phyloP scores from a whole-genome alignment of 2,113 vertebrate genomes.

The Oxyura jamaicensis region DNA sequence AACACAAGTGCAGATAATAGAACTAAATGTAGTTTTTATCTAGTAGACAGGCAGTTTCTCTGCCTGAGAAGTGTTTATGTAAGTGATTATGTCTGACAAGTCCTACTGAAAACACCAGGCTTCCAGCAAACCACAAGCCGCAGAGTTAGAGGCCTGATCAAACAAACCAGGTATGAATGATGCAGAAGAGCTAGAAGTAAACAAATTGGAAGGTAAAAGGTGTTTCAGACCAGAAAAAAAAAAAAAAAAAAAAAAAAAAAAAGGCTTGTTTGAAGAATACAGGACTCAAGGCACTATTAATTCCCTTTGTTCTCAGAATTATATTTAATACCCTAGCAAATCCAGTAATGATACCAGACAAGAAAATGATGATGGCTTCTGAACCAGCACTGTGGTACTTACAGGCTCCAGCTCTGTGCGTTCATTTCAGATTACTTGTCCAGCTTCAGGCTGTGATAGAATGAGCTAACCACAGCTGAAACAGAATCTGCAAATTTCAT shows the following conservation, averaged over 20 bases:
- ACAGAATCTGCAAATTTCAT: background rate
- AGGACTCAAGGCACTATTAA: background rate
- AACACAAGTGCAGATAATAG: background rate
- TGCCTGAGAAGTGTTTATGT: background rate
- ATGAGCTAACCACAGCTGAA: background rate
- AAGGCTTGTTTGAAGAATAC: background rate
- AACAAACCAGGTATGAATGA: background rate
- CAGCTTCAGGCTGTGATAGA: background rate
- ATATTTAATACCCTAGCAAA: background rate
- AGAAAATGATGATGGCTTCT: background rate
- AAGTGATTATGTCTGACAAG: background rate
- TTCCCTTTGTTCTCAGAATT: no score
- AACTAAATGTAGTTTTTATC: slow-evolving; percentile 29
- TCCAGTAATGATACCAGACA: background rate
- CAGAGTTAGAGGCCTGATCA: background rate
- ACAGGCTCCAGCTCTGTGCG: background rate
- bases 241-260: background rate
- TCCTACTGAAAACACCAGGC: background rate
- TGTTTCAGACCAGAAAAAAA: background rate
- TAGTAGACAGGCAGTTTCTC: background rate
- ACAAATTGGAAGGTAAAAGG: background rate
- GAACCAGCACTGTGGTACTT: background rate
- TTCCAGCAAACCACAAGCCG: background rate
- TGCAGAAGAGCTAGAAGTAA: background rate
- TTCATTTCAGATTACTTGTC: background rate